These are phyloP conservation scores for Ectemnius continuus DNA, from an alignment of 2,888 invertebrate genomes.

Conservation along the genomic window DNA sequence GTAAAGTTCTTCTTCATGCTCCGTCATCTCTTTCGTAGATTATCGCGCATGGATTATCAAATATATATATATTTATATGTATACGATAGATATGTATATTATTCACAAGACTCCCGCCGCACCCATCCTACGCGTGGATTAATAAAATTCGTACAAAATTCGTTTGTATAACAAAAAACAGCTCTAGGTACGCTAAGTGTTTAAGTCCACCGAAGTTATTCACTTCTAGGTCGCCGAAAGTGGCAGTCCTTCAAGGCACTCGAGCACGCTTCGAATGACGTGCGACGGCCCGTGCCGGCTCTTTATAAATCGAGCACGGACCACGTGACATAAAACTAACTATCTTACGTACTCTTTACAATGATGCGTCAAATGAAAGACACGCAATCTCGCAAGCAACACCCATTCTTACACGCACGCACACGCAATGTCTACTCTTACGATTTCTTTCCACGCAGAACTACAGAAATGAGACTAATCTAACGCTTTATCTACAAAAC, in stretches of 20 bases:
- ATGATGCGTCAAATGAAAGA: constrained; percentile 27
- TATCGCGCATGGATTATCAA: constrained; percentile 49
- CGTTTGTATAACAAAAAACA: constrained; percentile 72
- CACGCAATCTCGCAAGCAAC: constrained; percentile 18
- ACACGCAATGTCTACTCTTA: constrained; percentile 23
- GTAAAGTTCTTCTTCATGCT: constrained; percentile 49
- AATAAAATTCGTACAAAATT: constrained; percentile 75
- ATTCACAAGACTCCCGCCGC: constrained; percentile 69
- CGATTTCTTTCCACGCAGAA: constrained; percentile 25
- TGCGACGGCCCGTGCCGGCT: constrained; percentile 8
- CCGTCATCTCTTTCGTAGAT: constrained; percentile 31
- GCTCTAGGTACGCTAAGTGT: constrained; percentile 61
- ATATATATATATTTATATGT: constrained; percentile 57
- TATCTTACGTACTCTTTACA: constrained; percentile 25
- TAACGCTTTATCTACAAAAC: constrained; percentile 72
- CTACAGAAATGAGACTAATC: constrained; percentile 32
- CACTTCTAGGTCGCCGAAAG: constrained; percentile 4
- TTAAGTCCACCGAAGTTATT: constrained; percentile 64
- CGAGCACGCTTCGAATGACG: constrained; percentile 14
- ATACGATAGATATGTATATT: constrained; percentile 73
- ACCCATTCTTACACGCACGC: constrained; percentile 11
- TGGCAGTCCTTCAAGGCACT: constrained; percentile 38
- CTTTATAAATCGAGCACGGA: constrained; percentile 6
- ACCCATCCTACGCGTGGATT: constrained; percentile 35
- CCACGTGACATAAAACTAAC: neutral